Conservation (phyloP, 2,797 vertebrate species). For the Xenops minutus region DNA sequence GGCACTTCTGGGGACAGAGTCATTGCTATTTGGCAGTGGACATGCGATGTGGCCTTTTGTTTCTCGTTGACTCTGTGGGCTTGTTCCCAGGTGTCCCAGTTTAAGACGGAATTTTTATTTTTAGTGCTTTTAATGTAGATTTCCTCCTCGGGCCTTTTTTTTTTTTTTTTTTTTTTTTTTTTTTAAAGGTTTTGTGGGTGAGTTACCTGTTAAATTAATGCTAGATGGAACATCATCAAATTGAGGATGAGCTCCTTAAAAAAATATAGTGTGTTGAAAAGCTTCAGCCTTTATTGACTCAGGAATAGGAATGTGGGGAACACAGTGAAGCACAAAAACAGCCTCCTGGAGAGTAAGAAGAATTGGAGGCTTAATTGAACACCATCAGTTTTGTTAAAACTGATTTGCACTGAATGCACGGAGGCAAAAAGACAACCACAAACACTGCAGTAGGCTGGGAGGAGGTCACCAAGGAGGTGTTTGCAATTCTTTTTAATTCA, state of each 20-base stretch:
- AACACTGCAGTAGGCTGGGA: not conserved
- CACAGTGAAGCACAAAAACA: not conserved
- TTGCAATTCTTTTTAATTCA: not conserved
- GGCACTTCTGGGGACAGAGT: not conserved
- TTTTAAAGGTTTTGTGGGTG: not conserved
- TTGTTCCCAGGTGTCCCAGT: not conserved
- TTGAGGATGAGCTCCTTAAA: not conserved
- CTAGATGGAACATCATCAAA: not conserved
- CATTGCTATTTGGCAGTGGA: not conserved
- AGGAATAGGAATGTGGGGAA: not conserved
- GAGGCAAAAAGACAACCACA: not conserved
- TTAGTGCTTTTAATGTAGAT: not conserved
- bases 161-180: not conserved
- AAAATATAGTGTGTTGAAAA: not conserved
- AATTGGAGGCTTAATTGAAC: not conserved
- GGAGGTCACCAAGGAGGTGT: not conserved
- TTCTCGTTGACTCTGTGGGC: not conserved
- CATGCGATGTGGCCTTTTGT: not conserved
- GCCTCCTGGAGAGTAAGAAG: not conserved
- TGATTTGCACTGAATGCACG: rapidly evolving
- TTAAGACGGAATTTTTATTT: not conserved
- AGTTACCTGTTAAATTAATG: constrained; percentile 1
- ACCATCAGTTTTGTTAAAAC: not conserved
- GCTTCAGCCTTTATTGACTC: not conserved
- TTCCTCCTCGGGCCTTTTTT: not conserved